Evolutionary conservation across 2,888 invertebrate species (phyloP).

Genomic region (Branchellion lobata): DNA sequence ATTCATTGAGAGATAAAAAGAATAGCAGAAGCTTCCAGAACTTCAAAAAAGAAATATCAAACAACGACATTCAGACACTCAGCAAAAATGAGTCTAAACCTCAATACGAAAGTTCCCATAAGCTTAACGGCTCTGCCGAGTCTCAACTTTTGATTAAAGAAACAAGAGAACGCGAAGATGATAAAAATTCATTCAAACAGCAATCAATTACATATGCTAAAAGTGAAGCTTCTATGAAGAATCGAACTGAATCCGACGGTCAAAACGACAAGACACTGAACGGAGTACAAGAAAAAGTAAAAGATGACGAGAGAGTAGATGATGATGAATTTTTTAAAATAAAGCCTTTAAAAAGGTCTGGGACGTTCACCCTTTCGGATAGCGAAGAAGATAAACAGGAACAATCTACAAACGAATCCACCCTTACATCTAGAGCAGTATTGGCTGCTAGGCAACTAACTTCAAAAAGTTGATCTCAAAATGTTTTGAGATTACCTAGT

Average conservation of each 20-base stretch:
- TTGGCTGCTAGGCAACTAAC: not conserved
- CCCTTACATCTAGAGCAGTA: not conserved
- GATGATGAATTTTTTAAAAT: constrained; percentile 9
- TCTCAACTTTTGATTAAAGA: not conserved
- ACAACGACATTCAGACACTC: too few species aligned
- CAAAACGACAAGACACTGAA: not conserved
- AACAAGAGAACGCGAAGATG: not conserved
- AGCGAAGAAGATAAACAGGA: constrained; percentile 19
- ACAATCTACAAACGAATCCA: not conserved
- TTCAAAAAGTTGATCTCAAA: not conserved
- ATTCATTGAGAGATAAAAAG: not conserved
- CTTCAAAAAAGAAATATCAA: not conserved
- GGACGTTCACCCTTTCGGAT: constrained; percentile 42
- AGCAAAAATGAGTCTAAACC: too few species aligned
- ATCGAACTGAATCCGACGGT: not conserved
- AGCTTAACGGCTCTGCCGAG: not conserved
- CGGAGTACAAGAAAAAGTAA: not conserved
- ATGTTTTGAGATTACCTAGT: too few species aligned
- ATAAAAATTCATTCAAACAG: too few species aligned
- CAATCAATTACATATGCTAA: too few species aligned
- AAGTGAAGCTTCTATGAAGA: not conserved
- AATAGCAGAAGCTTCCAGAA: not conserved
- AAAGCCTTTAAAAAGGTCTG: constrained; percentile 43
- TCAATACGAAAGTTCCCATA: too few species aligned
- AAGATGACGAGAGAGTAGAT: not conserved